phyloP scores from a whole-genome alignment of 2,888 invertebrate species.

The Callosobruchus maculatus region DNA sequence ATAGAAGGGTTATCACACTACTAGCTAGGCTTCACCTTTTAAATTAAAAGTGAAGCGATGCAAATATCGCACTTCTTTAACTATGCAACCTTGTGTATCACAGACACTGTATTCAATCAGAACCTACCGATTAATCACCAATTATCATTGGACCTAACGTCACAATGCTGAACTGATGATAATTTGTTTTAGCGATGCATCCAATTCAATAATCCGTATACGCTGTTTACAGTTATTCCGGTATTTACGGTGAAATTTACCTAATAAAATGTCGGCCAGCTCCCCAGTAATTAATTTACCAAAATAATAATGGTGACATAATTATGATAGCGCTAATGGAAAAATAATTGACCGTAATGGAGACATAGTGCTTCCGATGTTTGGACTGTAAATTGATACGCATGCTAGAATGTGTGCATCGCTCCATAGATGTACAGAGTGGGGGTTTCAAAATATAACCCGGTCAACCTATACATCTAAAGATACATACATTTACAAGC shows the following conservation, averaged over 20 bases:
- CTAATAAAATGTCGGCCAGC: conserved; percentile 17
- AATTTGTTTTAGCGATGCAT: background rate
- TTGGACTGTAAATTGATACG: background rate
- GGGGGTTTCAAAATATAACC: too few relatives aligned
- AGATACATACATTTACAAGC: too few relatives aligned
- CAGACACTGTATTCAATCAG: too few relatives aligned
- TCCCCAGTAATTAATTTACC: conserved; percentile 17
- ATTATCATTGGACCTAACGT: background rate
- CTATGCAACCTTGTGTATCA: too few relatives aligned
- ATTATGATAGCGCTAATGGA: conserved; percentile 15
- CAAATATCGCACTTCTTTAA: too few relatives aligned
- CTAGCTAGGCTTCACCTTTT: too few relatives aligned
- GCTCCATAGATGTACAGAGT: background rate
- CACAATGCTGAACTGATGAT: background rate
- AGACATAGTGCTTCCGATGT: conserved; percentile 3
- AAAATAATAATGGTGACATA: conserved; percentile 18
- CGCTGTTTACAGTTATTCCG: conserved; percentile 12
- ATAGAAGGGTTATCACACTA: too few relatives aligned
- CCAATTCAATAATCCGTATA: conserved; percentile 18
- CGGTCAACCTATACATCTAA: too few relatives aligned
- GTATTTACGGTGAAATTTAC: conserved; percentile 21
- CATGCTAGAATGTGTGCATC: background rate
- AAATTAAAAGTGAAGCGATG: too few relatives aligned
- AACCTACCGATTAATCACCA: background rate
- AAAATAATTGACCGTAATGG: conserved; percentile 11